Percentiles rank a stretch among this genome's conserved stretches.
phyloP scores from a whole-genome alignment of 2,888 invertebrate species.

The Idaea biselata region DNA sequence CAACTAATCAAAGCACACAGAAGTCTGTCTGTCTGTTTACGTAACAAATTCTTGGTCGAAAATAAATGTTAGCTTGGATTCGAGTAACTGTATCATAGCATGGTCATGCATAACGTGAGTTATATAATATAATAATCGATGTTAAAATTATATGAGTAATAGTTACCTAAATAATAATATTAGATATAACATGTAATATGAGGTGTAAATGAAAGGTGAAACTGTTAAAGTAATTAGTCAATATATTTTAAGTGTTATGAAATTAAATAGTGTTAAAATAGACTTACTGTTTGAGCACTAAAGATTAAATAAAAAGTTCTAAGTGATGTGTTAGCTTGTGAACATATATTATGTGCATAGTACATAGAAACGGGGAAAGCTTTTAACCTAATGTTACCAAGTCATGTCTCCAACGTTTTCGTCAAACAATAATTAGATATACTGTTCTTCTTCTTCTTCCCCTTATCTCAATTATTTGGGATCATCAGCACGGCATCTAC shows the following conservation, averaged over 20 bases:
- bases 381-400: neutral
- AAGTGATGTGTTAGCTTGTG: neutral
- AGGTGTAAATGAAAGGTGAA: neutral
- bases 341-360: neutral
- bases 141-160: neutral
- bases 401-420: neutral
- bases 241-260: neutral
- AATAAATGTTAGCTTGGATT: slow-evolving; percentile 5
- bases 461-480: too few relatives aligned
- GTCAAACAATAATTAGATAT: neutral
- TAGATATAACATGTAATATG: neutral
- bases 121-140: neutral
- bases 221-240: neutral
- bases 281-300: neutral
- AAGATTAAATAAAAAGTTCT: neutral
- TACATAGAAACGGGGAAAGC: neutral
- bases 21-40: slow-evolving; percentile 13
- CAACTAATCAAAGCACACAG: slow-evolving; percentile 18
- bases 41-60: slow-evolving; percentile 19
- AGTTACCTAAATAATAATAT: neutral
- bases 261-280: neutral
- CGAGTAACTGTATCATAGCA: neutral
- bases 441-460: neutral
- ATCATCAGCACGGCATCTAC: too few relatives aligned
- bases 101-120: neutral